Evolutionary conservation across 2,797 vertebrate species (phyloP), one percentile per base, ranked within the genome.

Genomic region (Periophthalmus magnuspinnatus): DNA sequence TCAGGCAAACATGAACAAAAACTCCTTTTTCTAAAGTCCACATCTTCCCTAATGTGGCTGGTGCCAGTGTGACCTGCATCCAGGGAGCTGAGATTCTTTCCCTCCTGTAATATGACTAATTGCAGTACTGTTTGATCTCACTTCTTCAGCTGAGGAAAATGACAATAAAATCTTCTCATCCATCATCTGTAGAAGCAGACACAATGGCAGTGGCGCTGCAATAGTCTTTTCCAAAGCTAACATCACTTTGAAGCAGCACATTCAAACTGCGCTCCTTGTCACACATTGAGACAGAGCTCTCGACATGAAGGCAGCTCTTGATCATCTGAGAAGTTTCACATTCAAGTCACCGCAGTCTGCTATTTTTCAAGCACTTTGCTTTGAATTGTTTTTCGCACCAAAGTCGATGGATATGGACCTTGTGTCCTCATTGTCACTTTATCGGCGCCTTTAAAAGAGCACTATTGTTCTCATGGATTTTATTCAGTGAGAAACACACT

Each of bases 301-400:
- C 79, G 61, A 75, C 65, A 72, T 34, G 67, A 79, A 73, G 78
- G 45, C 60, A 33, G n/a, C 52, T 41, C 77, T 68, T 78, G 75
- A 74, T 78, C 67, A 74, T 76, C 41, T 59, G 38, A 67, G 36
- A 76, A 64, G 58, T 67, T 73, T 65, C 58, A 5, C 32, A 62
- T 59, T 75, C 28, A 67, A 48, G 63, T 57, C 17, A 24, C 28
- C 34, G 16, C 38, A 61, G 60, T 47, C 69, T 83, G 38, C 13
- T 17, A 28, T n/a, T 70, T 72, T 58, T 38, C 14, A 56, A 50
- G 21, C 64, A 74, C 50, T 33, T 81, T 69, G 33, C 38, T 24
- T 50, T 16, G 60, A 68, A 59, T n/a, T 67, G 41, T 56, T 61
- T 47, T 72, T 36, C 58, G 67, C 74, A 65, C 36, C 48, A 58